phyloP scores from a whole-genome alignment of 2,888 invertebrate genomes.

The Globia sparganii region DNA sequence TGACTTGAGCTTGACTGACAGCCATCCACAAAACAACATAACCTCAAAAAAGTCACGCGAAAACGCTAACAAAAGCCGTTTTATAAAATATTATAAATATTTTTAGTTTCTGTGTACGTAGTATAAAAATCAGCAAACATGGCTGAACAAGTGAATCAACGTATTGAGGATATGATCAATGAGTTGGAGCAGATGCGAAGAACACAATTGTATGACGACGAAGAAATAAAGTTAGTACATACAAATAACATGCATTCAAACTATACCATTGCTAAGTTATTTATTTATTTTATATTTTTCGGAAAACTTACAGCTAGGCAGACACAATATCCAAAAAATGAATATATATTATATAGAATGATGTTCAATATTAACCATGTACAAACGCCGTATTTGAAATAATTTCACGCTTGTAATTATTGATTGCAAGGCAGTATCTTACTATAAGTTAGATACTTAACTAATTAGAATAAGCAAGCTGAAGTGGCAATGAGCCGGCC shows the following conservation, averaged over 20 bases:
- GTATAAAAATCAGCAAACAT: slow-evolving; percentile 84
- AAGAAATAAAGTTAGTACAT: slow-evolving; percentile 92
- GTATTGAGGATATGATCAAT: slow-evolving; percentile 94
- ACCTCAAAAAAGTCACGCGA: slow-evolving; percentile 54
- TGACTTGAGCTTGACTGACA: too few relatives aligned
- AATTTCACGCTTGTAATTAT: background rate
- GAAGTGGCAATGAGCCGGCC: too few relatives aligned
- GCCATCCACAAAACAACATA: slow-evolving; percentile 34
- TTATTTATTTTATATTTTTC: too few relatives aligned
- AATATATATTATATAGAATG: too few relatives aligned
- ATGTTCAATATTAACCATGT: background rate
- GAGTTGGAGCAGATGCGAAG: slow-evolving; percentile 95
- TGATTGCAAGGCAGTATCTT: too few relatives aligned
- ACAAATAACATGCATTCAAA: background rate
- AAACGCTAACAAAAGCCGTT: background rate
- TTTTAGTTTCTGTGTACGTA: slow-evolving; percentile 19
- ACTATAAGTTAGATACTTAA: background rate
- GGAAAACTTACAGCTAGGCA: too few relatives aligned
- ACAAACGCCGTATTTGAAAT: background rate
- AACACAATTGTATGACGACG: slow-evolving; percentile 92
- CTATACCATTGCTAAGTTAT: too few relatives aligned
- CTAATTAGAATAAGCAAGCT: too few relatives aligned
- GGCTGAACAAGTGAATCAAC: slow-evolving; percentile 95
- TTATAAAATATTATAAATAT: too few relatives aligned
- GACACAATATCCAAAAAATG: too few relatives aligned